These are phyloP conservation scores for Bovichtus diacanthus DNA, from an alignment of 2,797 vertebrate genomes.

Conservation along the genomic window DNA sequence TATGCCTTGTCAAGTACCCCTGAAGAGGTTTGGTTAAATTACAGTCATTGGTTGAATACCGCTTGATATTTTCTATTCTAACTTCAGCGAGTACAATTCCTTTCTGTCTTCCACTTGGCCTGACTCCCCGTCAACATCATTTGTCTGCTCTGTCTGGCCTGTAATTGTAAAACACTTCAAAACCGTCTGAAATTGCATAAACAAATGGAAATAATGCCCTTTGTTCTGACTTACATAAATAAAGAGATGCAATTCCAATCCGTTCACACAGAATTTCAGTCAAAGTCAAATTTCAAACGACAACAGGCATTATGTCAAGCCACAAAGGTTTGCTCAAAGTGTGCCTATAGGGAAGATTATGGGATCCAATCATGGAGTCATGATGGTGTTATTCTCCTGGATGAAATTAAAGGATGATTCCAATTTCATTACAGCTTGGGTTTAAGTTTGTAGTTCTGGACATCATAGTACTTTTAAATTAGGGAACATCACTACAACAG, in stretches of 20 bases:
- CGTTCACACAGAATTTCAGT: constrained; percentile 10
- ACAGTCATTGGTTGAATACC: constrained; percentile 71
- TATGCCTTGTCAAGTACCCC: constrained; percentile 67
- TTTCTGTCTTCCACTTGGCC: constrained; percentile 73
- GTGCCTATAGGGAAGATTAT: neutral
- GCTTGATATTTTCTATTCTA: constrained; percentile 77
- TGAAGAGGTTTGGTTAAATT: constrained; percentile 76
- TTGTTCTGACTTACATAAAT: constrained; percentile 48
- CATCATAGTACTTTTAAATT: no score
- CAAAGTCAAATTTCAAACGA: constrained; percentile 32
- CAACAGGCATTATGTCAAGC: constrained; percentile 15
- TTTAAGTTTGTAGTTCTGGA: no score
- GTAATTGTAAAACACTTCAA: constrained; percentile 75
- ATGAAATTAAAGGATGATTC: no score
- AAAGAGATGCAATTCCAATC: constrained; percentile 41
- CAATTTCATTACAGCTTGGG: no score
- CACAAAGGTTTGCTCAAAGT: constrained; percentile 19
- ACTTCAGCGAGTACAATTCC: constrained; percentile 60
- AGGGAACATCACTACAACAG: no score
- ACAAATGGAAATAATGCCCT: constrained; percentile 62
- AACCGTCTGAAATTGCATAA: constrained; percentile 65
- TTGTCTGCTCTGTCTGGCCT: constrained; percentile 71
- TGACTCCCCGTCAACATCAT: constrained; percentile 66
- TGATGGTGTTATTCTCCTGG: neutral
- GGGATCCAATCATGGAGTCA: neutral